phyloP scores from a whole-genome alignment of 2,113 vertebrate genomes.

The Euleptes europaea region DNA sequence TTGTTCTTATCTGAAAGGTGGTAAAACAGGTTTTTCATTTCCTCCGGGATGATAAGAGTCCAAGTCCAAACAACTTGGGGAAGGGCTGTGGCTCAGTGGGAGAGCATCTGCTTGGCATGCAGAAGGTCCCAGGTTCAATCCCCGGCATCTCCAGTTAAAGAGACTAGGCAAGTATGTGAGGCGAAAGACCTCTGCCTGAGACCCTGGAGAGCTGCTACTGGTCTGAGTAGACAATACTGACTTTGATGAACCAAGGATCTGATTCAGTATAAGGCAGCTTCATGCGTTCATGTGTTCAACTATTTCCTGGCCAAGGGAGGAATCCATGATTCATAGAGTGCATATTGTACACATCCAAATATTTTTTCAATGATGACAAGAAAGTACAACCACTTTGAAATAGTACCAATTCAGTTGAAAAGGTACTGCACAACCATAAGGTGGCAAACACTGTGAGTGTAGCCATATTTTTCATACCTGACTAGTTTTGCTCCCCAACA shows the following conservation, averaged over 20 bases:
- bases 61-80: conserved; percentile 64
- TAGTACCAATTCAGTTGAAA: background rate
- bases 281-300: no score
- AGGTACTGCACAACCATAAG: background rate
- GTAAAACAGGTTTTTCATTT: conserved; percentile 68
- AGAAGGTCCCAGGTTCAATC: no score
- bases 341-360: background rate
- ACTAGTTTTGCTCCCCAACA: background rate
- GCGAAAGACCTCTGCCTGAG: no score
- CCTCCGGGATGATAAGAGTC: conserved; percentile 62
- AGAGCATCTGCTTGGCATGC: no score
- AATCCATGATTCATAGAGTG: background rate
- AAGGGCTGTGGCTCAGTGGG: no score
- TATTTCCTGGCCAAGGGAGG: conserved; percentile 42
- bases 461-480: background rate
- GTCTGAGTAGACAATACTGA: no score
- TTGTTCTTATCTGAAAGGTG: conserved; percentile 64
- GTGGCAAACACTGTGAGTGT: background rate
- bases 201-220: no score
- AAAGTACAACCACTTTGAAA: background rate
- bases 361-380: background rate
- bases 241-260: no score
- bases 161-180: no score
- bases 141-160: no score
- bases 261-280: no score